A percentile compares a stretch with the other conserved stretches of the same genome.
phyloP scores from a whole-genome alignment of 2,113 vertebrate genomes.

The Cyprinus carpio region DNA sequence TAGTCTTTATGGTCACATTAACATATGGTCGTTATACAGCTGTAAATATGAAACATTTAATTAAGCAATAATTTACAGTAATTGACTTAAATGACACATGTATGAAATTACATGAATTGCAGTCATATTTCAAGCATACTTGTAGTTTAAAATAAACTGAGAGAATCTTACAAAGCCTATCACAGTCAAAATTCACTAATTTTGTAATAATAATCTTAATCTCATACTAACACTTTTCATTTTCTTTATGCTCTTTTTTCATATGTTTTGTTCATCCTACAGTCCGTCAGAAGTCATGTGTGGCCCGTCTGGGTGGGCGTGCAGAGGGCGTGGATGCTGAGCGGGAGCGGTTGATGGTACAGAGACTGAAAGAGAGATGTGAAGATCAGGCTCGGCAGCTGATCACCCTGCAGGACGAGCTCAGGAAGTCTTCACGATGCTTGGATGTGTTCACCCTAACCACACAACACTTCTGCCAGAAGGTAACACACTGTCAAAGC shows the following conservation, averaged over 20 bases:
- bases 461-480: slow-evolving; percentile 87
- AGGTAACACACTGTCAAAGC: slow-evolving; percentile 74
- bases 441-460: slow-evolving; percentile 87
- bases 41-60: no score
- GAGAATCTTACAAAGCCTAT: no score
- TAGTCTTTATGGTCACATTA: no score
- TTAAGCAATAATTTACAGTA: not conserved
- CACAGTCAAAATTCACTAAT: no score
- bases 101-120: not conserved
- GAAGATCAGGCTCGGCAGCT: slow-evolving; percentile 84
- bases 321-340: slow-evolving; percentile 69
- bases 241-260: not conserved
- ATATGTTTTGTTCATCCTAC: not conserved
- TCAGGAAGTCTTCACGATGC: slow-evolving; percentile 78
- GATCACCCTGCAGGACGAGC: slow-evolving; percentile 73
- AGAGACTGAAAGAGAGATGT: slow-evolving; percentile 83
- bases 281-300: slow-evolving; percentile 79
- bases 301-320: slow-evolving; percentile 72
- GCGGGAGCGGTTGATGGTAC: slow-evolving; percentile 79
- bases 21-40: no score
- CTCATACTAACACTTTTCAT: not conserved
- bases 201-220: no score
- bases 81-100: not conserved
- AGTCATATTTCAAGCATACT: not conserved
- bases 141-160: no score